Conservation (phyloP, 1,140 invertebrate genomes). For the Pteromalus puparum region DNA sequence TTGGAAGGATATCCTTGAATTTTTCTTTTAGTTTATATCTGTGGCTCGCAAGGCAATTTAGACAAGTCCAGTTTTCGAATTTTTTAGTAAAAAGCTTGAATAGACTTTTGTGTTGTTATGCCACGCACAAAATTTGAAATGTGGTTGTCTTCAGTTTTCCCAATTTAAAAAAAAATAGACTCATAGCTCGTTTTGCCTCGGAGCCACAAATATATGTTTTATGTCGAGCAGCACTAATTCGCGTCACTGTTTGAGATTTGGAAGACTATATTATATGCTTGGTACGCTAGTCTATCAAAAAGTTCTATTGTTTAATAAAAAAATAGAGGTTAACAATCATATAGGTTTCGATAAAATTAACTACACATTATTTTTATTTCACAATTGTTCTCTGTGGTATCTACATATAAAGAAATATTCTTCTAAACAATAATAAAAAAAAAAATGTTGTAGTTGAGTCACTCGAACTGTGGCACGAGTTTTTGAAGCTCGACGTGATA, state of each 20-base stretch:
- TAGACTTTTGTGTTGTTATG: too few species aligned
- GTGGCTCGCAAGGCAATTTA: too few species aligned
- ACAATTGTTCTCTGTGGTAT: not conserved
- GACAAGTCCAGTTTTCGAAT: too few species aligned
- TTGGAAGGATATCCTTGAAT: not conserved
- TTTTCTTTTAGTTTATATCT: not conserved
- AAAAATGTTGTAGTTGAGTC: not conserved
- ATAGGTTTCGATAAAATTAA: not conserved
- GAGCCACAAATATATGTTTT: not conserved
- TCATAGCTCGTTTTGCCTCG: too few species aligned
- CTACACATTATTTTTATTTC: not conserved
- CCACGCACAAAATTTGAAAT: too few species aligned
- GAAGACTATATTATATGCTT: conserved; percentile 18
- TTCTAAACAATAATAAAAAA: not conserved
- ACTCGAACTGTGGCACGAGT: not conserved
- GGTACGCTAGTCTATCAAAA: not conserved
- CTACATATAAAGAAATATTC: not conserved
- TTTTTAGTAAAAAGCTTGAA: too few species aligned
- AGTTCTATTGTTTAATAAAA: not conserved
- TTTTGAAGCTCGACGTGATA: not conserved
- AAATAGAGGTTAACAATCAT: not conserved
- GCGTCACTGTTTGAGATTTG: not conserved
- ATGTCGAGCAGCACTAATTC: not conserved
- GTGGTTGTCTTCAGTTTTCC: too few species aligned
- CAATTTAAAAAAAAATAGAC: too few species aligned